Evolutionary conservation across 1,140 invertebrate species (phyloP).

Genomic region (Linepithema humile): DNA sequence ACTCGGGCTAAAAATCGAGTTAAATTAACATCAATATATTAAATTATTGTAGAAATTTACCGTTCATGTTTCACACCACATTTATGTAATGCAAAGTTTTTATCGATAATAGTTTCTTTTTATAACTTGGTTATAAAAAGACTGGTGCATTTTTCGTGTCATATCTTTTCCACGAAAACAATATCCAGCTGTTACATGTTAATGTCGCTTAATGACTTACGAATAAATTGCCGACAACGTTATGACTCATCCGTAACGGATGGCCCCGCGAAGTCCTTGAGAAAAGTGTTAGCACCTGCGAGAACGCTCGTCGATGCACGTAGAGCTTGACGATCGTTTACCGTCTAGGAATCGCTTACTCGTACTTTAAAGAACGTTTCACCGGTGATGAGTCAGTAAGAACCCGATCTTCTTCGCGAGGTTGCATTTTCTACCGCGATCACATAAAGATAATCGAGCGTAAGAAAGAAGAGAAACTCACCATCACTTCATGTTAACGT

Average conservation of each 20-base stretch:
- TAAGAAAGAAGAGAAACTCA: slow-evolving; percentile 57
- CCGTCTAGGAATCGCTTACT: slow-evolving; percentile 37
- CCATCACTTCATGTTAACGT: slow-evolving; percentile 45
- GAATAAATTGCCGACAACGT: slow-evolving; percentile 34
- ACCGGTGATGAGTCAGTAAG: slow-evolving; percentile 49
- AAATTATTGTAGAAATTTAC: neutral
- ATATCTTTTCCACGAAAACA: neutral
- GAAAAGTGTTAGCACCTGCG: slow-evolving; percentile 52
- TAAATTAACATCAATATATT: neutral
- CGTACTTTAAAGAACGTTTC: slow-evolving; percentile 43
- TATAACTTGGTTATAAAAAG: neutral
- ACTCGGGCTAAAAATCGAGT: neutral
- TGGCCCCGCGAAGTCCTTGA: slow-evolving; percentile 27
- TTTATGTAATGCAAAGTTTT: neutral
- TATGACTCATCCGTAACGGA: slow-evolving; percentile 42
- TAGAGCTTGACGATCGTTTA: slow-evolving; percentile 25
- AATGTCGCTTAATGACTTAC: slow-evolving; percentile 42
- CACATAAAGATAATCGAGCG: slow-evolving; percentile 35
- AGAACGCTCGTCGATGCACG: slow-evolving; percentile 12
- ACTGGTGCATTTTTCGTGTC: neutral
- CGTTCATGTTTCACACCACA: neutral
- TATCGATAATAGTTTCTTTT: neutral
- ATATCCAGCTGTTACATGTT: slow-evolving; percentile 42
- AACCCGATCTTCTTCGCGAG: slow-evolving; percentile 36
- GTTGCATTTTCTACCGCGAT: slow-evolving; percentile 50